Evolutionary conservation across 1,140 invertebrate species (phyloP).

Genomic region (Matsumurasca onukii): DNA sequence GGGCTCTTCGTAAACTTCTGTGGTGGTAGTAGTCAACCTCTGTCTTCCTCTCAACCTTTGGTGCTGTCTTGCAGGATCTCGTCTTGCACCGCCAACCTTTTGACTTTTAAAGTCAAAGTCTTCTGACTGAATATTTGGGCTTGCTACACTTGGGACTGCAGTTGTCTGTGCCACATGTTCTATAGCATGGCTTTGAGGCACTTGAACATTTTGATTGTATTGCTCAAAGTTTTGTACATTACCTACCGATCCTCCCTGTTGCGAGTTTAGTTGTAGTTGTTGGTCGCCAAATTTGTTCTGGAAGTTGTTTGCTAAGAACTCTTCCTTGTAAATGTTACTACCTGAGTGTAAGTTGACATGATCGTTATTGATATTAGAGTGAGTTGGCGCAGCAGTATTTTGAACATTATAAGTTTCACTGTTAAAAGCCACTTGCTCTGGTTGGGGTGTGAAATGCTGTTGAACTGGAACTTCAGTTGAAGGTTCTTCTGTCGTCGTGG

Average conservation of each 20-base stretch:
- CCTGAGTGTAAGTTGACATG: neutral
- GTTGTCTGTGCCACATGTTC: neutral
- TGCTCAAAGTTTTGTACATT: neutral
- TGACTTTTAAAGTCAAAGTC: conserved; percentile 9
- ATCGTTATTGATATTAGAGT: neutral
- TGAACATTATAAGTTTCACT: conserved; percentile 1
- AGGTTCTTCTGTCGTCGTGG: conserved; percentile 12
- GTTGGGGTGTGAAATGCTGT: neutral
- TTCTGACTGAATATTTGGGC: neutral
- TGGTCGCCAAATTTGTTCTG: too few relatives aligned
- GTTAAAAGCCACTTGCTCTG: neutral
- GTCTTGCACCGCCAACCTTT: conserved; percentile 5
- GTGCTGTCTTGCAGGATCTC: neutral
- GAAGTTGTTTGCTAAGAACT: too few relatives aligned
- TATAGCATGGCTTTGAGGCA: neutral
- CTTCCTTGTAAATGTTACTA: neutral
- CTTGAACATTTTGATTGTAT: neutral
- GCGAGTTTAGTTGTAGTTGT: too few relatives aligned
- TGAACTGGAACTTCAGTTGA: conserved; percentile 13
- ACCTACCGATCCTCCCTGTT: neutral
- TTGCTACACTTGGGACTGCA: neutral
- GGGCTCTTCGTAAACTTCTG: conserved; percentile 11
- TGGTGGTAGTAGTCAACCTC: neutral
- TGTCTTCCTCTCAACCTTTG: conserved; percentile 25
- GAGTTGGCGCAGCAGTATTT: neutral